Percentiles rank a stretch among this genome's conserved stretches.
These are phyloP conservation scores for Aepyceros melampus DNA, from an alignment of 2,113 vertebrate species.

Conservation along the genomic window DNA sequence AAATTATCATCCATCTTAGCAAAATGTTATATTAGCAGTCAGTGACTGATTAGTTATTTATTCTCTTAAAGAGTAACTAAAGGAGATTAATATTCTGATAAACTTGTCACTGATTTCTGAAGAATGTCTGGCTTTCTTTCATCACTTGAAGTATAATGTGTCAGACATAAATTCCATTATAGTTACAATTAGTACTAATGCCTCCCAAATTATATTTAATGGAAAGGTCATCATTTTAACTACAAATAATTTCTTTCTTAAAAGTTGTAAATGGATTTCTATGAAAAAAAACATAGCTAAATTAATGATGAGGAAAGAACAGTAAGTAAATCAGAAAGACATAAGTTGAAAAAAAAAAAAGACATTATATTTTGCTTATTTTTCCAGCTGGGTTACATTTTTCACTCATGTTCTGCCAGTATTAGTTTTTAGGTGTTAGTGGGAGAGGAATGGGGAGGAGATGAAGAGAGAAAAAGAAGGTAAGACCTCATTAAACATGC, in stretches of 20 bases:
- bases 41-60: slow-evolving; percentile 69
- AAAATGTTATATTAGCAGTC: slow-evolving; percentile 59
- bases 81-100: slow-evolving; percentile 66
- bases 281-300: background rate
- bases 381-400: background rate
- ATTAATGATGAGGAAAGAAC: slow-evolving; percentile 6
- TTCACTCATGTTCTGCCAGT: background rate
- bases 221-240: slow-evolving; percentile 46
- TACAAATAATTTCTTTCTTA: slow-evolving; percentile 50
- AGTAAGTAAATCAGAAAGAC: background rate
- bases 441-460: background rate
- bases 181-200: slow-evolving; percentile 56
- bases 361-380: background rate
- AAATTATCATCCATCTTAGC: slow-evolving; percentile 62
- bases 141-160: slow-evolving; percentile 36
- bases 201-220: slow-evolving; percentile 58
- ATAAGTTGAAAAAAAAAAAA: background rate
- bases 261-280: slow-evolving; percentile 34
- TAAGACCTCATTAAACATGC: background rate
- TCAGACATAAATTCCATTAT: slow-evolving; percentile 42
- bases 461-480: background rate
- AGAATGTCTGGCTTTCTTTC: slow-evolving; percentile 32
- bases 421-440: background rate
- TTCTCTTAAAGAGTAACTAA: slow-evolving; percentile 55
- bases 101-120: slow-evolving; percentile 38